Evolutionary conservation across 2,113 vertebrate genomes (phyloP), one percentile per base, ranked within the genome.

Genomic region (Poecile atricapillus): DNA sequence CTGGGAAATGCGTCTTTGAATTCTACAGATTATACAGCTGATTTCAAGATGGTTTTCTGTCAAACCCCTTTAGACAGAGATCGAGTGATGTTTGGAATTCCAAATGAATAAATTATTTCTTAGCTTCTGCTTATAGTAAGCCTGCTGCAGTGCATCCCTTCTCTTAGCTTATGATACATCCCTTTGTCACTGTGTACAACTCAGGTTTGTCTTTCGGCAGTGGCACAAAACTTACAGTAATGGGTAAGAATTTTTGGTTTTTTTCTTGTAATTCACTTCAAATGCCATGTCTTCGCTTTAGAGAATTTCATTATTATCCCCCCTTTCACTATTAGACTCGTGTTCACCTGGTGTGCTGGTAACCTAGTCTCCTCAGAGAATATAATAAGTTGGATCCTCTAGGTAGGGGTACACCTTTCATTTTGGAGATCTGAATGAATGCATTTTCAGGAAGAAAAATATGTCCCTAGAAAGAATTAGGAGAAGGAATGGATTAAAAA

Each of bases 201-300:
- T 55, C 68, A 43, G 50, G 49, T 2, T 0, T 75, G 25, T 79
- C 67, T 89, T 99, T 99, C 12, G 98, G 98, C 31, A 33, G 13
- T 18, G 98, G 98, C 47, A 99, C 98, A 82, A 98, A 97, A 90
- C 97, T 99, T 49, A 98, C 97, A 0, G 98, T 99, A 28, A 63
- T 98, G 2, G 98, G 98, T 98, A 98, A 98, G 98, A 76, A 35
- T 31, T 44, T 52, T 80, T 65, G 77, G 0, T 86, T 92, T 94
- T 94, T 13, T 3, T 69, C 37, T 83, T 85, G 30, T 25, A 52
- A 90, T 59, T 86, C 5, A 17, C 41, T 85, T 75, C 28, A 50
- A 35, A 78, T 80, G 15, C 10, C 2, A 12, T 31, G 10, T 44
- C 31, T 88, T 52, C 44, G 68, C 10, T 46, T 21, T 3, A 21